Evolutionary conservation across 2,113 vertebrate species (phyloP).

Genomic region (Scatophagus argus): DNA sequence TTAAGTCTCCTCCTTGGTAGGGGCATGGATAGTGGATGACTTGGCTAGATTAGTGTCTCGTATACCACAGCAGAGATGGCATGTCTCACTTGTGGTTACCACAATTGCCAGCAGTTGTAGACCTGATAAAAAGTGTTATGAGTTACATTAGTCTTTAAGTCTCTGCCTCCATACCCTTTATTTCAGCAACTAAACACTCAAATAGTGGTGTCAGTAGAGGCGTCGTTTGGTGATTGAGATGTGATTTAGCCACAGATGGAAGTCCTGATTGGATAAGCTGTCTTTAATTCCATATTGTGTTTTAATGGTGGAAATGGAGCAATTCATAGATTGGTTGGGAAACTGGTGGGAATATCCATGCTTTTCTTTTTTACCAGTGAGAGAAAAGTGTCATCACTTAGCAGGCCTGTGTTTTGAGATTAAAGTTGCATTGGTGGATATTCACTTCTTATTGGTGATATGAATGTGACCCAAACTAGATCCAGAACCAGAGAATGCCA

Average conservation of each 20-base stretch:
- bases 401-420: neutral
- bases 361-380: neutral
- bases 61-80: neutral
- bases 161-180: neutral
- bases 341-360: neutral
- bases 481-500: too few species aligned
- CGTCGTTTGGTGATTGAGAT: neutral
- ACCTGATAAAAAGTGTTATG: neutral
- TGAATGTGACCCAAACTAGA: too few species aligned
- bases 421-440: neutral
- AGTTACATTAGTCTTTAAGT: neutral
- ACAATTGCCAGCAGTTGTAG: conserved; percentile 4
- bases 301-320: too few species aligned
- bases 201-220: neutral
- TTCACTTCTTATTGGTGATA: too few species aligned
- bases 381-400: neutral
- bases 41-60: conserved; percentile 45
- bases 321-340: too few species aligned
- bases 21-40: conserved; percentile 23
- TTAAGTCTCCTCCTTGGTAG: conserved; percentile 40
- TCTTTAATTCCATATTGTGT: too few species aligned
- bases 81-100: conserved; percentile 12
- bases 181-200: neutral
- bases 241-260: too few species aligned
- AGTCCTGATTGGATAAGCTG: too few species aligned